Percentiles rank a stretch among this genome's conserved stretches.
These are phyloP conservation scores for Porites cylindrica DNA, from an alignment of 92 coral and sea anemone genomes.

Conservation along the genomic window DNA sequence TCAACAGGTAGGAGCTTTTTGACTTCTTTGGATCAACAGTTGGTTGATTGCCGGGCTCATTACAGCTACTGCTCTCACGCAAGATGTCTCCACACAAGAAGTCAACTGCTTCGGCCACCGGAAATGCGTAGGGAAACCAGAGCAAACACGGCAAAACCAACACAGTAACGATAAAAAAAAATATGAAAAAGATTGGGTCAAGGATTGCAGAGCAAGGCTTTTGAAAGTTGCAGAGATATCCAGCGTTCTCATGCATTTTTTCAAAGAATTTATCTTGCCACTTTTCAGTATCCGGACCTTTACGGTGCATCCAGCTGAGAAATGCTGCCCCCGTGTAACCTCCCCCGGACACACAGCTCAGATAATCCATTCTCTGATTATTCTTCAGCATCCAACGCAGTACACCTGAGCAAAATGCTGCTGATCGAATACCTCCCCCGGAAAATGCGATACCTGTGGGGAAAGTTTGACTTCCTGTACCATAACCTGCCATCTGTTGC, in stretches of 20 bases:
- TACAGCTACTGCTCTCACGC: constrained; percentile 7
- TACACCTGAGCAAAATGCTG: constrained; percentile 86
- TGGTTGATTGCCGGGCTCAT: not conserved
- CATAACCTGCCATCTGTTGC: not conserved
- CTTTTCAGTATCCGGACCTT: not conserved
- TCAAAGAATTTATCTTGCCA: constrained; percentile 32
- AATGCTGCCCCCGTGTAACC: constrained; percentile 83
- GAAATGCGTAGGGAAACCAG: constrained; percentile 15
- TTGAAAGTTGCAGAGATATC: constrained; percentile 40
- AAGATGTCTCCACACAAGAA: constrained; percentile 27
- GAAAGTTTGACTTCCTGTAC: not conserved
- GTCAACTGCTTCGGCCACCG: constrained; percentile 20
- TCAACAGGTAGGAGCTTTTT: constrained; percentile 8
- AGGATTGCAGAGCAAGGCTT: not conserved
- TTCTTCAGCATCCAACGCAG: constrained; percentile 80
- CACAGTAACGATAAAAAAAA: constrained; percentile 5
- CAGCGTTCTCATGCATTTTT: constrained; percentile 22
- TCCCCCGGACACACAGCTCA: constrained; percentile 90
- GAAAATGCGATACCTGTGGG: constrained; percentile 79
- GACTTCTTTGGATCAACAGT: not conserved
- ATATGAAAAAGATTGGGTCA: not conserved
- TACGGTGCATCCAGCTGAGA: constrained; percentile 75
- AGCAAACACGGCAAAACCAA: constrained; percentile 4
- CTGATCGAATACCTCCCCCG: constrained; percentile 92
- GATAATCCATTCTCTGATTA: constrained; percentile 61